Evolutionary conservation across 2,888 invertebrate species (phyloP), one percentile per base, ranked within the genome.

Genomic region (Phengaris arion): DNA sequence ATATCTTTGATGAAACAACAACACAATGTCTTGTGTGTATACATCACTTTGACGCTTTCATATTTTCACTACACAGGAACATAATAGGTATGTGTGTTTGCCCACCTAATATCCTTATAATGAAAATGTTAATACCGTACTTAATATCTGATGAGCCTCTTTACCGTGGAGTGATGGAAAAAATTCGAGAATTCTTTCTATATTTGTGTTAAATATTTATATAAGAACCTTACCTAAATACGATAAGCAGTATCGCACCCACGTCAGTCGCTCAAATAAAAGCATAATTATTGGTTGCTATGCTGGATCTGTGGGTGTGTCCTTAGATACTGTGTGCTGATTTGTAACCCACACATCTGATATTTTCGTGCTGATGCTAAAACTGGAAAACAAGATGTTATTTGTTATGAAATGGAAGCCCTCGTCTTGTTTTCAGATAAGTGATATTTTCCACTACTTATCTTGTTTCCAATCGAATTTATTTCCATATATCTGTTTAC

Each of bases 381-480:
- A 82, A 79, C 83, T 86, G 85, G 86, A 87, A 91, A 92, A 93
- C 92, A 93, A 51, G 48, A 70, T 72, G 54, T 72, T 89, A 89
- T 89, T 90, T 90, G 90, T 90, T 87, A 86, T 84, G 79, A 85
- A 78, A 76, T 76, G 78, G 85, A 86, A 85, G 85, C 82, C 87
- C 85, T 83, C 86, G 78, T 81, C 84, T 85, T 92, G 91, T 92
- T 92, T 89, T 90, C 86, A 87, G 86, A 86, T 86, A 83, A 79
- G 83, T 82, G 84, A 83, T 84, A 86, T 90, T 92, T 92, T 90
- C 90, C 91, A 90, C 85, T 87, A 84, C 86, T 92, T 93, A 92
- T 93, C 92, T 89, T 88, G 88, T 91, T 81, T 87, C 89, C 87
- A 89, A 88, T 90, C 90, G 89, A 90, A 90, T 89, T 22, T 89